Conservation (phyloP, 1,140 invertebrate species). For the Nautilus pompilius region DNA sequence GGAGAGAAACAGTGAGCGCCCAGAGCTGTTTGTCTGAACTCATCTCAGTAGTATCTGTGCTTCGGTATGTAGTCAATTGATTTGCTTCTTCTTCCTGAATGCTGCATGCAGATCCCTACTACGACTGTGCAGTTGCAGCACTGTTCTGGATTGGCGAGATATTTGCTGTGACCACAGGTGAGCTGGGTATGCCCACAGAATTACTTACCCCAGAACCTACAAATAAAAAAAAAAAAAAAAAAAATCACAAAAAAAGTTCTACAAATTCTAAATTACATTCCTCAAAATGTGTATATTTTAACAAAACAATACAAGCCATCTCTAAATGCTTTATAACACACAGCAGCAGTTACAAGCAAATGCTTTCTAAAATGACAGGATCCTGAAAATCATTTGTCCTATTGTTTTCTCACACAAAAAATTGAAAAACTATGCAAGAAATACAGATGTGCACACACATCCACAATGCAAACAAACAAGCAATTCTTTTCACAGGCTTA, state of each 20-base stretch:
- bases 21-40: no score
- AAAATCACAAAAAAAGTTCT: background rate
- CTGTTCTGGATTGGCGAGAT: constrained; percentile 49
- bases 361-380: background rate
- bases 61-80: no score
- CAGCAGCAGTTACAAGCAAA: background rate
- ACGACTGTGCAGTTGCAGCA: constrained; percentile 41
- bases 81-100: no score
- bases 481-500: no score
- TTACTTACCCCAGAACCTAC: constrained; percentile 41
- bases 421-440: no score
- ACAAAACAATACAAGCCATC: background rate
- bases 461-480: no score
- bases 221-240: constrained; percentile 20
- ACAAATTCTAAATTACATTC: background rate
- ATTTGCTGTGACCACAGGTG: constrained; percentile 49
- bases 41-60: no score
- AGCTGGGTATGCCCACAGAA: constrained; percentile 49
- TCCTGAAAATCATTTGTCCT: background rate
- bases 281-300: background rate
- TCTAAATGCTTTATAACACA: background rate
- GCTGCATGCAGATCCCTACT: no score
- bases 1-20: no score
- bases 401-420: no score
- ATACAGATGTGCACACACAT: no score